Percentiles rank a stretch among this genome's conserved stretches.
These are phyloP conservation scores for Tyrannus savana DNA, from an alignment of 2,113 vertebrate genomes.

Conservation along the genomic window DNA sequence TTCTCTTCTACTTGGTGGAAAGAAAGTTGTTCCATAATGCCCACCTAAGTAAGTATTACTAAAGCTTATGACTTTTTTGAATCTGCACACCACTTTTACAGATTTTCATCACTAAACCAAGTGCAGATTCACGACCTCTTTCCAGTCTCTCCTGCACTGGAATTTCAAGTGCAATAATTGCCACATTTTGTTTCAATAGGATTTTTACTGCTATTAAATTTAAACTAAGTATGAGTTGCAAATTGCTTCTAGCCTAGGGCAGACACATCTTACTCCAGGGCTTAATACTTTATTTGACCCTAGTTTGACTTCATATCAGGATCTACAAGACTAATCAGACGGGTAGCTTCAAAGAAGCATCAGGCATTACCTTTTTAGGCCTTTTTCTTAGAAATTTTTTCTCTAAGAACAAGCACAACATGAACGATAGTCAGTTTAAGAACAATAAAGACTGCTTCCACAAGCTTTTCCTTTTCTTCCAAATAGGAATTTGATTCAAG, in stretches of 20 bases:
- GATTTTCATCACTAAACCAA: background rate
- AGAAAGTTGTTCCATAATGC: background rate
- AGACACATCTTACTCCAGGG: constrained; percentile 46
- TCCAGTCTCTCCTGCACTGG: background rate
- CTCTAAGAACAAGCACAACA: background rate
- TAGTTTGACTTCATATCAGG: constrained; percentile 34
- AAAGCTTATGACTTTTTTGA: background rate
- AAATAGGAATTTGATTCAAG: background rate
- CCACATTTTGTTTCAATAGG: constrained; percentile 30
- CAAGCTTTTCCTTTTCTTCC: background rate
- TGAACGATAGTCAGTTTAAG: background rate
- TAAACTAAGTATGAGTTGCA: constrained; percentile 48
- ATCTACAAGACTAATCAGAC: constrained; percentile 22
- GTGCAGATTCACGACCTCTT: background rate
- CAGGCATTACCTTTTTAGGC: background rate
- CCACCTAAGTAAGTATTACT: background rate
- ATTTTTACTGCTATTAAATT: constrained; percentile 58
- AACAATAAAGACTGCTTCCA: background rate
- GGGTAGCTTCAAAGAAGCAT: background rate
- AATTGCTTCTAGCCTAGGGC: constrained; percentile 50
- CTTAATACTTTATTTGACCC: constrained; percentile 51
- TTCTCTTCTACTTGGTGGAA: background rate
- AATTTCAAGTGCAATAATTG: constrained; percentile 29
- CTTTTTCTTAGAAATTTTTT: background rate
- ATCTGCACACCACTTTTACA: background rate